Conservation (phyloP, 2,113 vertebrate species). For the Gnathonemus longibarbis region DNA sequence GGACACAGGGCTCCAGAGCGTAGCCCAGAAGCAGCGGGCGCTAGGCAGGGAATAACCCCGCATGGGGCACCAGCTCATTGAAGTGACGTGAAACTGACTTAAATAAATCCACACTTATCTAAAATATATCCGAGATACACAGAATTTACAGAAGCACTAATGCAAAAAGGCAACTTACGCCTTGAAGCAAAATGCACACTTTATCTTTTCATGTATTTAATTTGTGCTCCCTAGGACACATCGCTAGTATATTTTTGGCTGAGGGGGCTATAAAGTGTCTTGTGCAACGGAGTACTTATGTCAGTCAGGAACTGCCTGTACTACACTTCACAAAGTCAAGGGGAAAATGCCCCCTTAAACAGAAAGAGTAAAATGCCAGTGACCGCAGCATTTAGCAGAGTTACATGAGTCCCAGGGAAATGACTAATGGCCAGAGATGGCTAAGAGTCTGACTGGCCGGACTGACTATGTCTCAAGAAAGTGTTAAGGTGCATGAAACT, state of each 20-base stretch:
- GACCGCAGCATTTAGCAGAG: background rate
- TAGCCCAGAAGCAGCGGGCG: background rate
- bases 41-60: background rate
- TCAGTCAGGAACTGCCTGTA: background rate
- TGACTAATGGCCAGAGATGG: background rate
- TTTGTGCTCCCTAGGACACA: background rate
- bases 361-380: background rate
- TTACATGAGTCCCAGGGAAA: background rate
- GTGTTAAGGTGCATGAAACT: background rate
- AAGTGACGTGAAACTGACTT: background rate
- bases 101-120: background rate
- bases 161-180: background rate
- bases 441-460: background rate
- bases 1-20: background rate
- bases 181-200: background rate
- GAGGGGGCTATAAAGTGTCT: background rate
- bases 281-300: background rate
- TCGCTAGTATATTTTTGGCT: background rate
- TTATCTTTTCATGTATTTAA: background rate
- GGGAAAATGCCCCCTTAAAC: background rate
- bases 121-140: background rate
- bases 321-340: background rate
- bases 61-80: background rate
- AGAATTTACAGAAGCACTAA: background rate
- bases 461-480: background rate